Evolutionary conservation across 2,797 vertebrate genomes (phyloP).

Genomic region (Platalea minor): DNA sequence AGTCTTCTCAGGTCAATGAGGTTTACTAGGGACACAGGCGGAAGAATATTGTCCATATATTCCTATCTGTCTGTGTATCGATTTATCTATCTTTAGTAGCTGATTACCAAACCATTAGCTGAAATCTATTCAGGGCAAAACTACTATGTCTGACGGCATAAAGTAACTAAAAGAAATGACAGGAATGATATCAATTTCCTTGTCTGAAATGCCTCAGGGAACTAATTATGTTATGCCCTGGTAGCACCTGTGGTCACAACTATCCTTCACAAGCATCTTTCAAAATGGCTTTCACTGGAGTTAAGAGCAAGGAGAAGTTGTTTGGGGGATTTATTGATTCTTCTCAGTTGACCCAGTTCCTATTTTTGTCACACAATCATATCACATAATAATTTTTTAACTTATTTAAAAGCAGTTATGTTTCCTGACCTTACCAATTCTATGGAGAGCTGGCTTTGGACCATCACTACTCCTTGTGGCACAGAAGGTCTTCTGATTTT

Average conservation of each 20-base stretch:
- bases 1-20: neutral
- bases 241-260: neutral
- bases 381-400: neutral
- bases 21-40: neutral
- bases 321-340: neutral
- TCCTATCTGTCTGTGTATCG: rapidly evolving
- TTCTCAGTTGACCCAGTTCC: neutral
- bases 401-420: neutral
- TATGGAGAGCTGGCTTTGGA: neutral
- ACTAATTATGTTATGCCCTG: neutral
- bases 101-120: neutral
- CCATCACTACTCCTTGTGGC: neutral
- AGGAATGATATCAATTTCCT: neutral
- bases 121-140: neutral
- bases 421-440: neutral
- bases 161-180: neutral
- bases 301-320: neutral
- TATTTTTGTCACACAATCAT: neutral
- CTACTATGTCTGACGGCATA: neutral
- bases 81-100: neutral
- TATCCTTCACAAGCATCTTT: neutral
- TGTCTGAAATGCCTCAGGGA: neutral
- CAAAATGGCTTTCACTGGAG: neutral
- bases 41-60: neutral
- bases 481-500: neutral